Base-by-base conservation (phyloP, 2,888 invertebrate species). In the Carabus problematicus region DNA sequence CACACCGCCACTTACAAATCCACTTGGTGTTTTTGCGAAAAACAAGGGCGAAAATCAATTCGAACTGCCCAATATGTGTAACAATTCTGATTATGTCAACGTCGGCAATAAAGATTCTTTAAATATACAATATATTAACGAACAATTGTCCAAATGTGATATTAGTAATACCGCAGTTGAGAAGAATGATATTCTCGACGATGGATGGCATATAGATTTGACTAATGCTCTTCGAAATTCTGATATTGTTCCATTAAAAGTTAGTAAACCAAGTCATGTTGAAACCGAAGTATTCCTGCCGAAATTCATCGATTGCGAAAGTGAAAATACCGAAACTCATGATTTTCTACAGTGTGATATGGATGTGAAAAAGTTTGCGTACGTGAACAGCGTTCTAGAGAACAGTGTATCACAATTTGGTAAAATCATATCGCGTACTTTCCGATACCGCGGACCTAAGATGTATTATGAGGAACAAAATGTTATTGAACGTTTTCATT, bases 401-500 rank as follows among this genome's bases (percentile, higher is more conserved):
- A 82, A 81, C 71, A 74, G 63, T 1, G 77, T 77, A 8, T 85
- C 86, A 6, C 74, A 74, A n/a, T 83, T 87, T 71, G 87, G 86
- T n/a, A 82, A 81, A 79, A 80, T 84, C 72, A 74, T 86, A 12
- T 83, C 84, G 68, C 79, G 77, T 73, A 80, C 75, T 54, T 83
- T 80, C 71, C n/a, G 29, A 11, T 70, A 67, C 3, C 71, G 70
- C 8, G 75, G 71, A 45, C 70, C 72, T 4, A 73, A 70, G 71
- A 72, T 49, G 19, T 40, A 54, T 16, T 52, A 60, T 47, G 63
- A 70, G 71, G 55, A 49, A 39, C 70, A 63, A 3, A 74, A 72
- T 41, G 70, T 84, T 61, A 75, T 74, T 70, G 76, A 75, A 54
- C 72, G 71, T 45, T 90, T 89, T 80, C 81, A 84, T 71, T 90